Percentiles rank a stretch among this genome's conserved stretches.
Evolutionary conservation across 2,797 vertebrate genomes (phyloP).

Genomic region (Melopsittacus undulatus): DNA sequence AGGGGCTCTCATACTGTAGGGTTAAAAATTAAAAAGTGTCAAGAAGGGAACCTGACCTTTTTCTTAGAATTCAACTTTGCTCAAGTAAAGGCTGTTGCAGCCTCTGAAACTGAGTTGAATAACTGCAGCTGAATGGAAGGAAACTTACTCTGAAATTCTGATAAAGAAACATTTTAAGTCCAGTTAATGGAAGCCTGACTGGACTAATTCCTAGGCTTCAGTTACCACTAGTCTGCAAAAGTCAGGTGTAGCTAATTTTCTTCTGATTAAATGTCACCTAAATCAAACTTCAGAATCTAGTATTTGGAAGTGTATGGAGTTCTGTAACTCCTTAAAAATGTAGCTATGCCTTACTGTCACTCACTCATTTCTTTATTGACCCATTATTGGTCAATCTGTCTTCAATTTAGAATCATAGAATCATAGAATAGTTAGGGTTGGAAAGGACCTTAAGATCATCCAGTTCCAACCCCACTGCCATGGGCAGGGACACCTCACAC

Average conservation of each 20-base stretch:
- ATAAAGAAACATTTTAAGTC: background rate
- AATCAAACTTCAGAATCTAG: background rate
- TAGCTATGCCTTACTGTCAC: background rate
- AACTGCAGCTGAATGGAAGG: background rate
- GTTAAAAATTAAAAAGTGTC: background rate
- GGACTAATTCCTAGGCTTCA: background rate
- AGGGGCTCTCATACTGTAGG: background rate
- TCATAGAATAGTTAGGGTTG: too few relatives aligned
- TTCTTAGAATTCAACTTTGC: background rate
- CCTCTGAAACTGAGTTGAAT: background rate
- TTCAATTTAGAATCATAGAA: background rate
- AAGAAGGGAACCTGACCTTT: background rate
- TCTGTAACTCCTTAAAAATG: background rate
- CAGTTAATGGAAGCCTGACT: background rate
- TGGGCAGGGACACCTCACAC: too few relatives aligned
- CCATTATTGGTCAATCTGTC: background rate
- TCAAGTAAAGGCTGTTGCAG: background rate
- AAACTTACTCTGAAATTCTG: background rate
- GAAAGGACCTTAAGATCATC: too few relatives aligned
- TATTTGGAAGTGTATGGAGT: background rate
- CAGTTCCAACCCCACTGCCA: too few relatives aligned
- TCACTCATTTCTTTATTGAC: background rate
- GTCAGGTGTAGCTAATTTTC: background rate
- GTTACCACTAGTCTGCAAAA: background rate
- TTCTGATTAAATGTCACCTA: background rate